Evolutionary conservation across 2,113 vertebrate genomes (phyloP).

Genomic region (Grammomys surdaster): DNA sequence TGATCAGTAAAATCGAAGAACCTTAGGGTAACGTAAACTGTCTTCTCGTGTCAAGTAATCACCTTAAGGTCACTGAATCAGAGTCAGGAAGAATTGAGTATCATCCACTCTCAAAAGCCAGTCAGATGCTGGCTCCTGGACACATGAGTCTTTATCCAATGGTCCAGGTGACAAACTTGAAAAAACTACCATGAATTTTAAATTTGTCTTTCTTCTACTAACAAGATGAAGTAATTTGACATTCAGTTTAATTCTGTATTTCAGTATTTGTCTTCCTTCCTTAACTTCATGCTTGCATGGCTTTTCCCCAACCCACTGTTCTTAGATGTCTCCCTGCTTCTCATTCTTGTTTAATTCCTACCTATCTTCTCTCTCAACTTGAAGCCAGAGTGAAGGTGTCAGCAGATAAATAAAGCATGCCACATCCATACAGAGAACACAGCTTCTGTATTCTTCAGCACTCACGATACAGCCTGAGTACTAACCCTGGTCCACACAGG

Average conservation of each 20-base stretch:
- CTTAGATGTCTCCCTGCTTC: not conserved
- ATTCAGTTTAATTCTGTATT: not conserved
- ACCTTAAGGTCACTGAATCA: not conserved
- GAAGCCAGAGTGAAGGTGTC: not conserved
- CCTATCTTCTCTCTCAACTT: not conserved
- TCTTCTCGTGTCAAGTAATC: not conserved
- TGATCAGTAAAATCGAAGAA: not conserved
- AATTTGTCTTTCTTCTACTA: constrained; percentile 11
- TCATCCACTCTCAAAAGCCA: not conserved
- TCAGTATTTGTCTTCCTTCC: not conserved
- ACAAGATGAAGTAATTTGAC: not conserved
- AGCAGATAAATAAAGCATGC: not conserved
- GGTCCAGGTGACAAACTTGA: not conserved
- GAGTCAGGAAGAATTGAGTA: not conserved
- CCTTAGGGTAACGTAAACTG: not conserved
- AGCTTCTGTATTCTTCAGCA: not conserved
- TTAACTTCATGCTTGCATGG: not conserved
- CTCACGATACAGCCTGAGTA: not conserved
- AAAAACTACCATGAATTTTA: not conserved
- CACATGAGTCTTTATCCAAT: not conserved
- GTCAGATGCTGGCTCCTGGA: not conserved
- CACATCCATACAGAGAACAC: not conserved
- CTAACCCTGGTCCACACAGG: not conserved
- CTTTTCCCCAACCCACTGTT: not conserved
- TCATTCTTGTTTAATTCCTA: not conserved